These are phyloP conservation scores for Drosophila siamana DNA, from an alignment of 2,888 invertebrate genomes.

Conservation along the genomic window DNA sequence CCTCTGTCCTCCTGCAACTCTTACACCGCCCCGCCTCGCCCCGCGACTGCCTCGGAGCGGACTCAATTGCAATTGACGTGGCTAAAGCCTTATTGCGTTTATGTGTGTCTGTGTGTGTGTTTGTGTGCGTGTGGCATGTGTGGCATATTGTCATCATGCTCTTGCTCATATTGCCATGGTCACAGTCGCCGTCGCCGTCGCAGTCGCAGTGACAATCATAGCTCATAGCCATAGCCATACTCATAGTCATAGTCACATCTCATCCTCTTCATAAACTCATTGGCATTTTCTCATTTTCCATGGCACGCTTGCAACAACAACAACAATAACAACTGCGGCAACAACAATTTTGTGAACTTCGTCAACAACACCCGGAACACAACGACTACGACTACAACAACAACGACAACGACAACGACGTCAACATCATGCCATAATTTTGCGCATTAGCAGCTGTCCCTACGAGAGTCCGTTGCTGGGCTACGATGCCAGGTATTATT, in stretches of 20 bases:
- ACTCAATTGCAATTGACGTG: slow-evolving; percentile 52
- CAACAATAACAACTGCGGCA: not conserved
- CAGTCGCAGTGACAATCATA: not conserved
- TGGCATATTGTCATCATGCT: slow-evolving; percentile 10
- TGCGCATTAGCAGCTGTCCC: slow-evolving; percentile 79
- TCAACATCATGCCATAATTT: slow-evolving; percentile 48
- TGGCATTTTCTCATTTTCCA: slow-evolving; percentile 65
- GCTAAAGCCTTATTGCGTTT: slow-evolving; percentile 22
- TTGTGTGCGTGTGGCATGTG: slow-evolving; percentile 12
- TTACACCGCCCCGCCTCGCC: too few relatives aligned
- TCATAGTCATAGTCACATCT: slow-evolving; percentile 4
- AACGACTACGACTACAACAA: too few relatives aligned
- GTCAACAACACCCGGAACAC: slow-evolving; percentile 4
- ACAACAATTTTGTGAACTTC: not conserved
- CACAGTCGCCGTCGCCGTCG: slow-evolving; percentile 12
- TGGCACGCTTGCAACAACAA: slow-evolving; percentile 55
- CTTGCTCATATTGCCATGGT: slow-evolving; percentile 36
- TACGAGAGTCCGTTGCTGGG: slow-evolving; percentile 85
- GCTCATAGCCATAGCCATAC: not conserved
- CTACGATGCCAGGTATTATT: slow-evolving; percentile 85
- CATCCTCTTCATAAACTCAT: slow-evolving; percentile 33
- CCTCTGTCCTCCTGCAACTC: not conserved
- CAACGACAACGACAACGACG: slow-evolving; percentile 5
- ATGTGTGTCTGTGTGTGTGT: not conserved
- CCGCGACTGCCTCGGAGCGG: not conserved